A percentile compares a stretch with the other conserved stretches of the same genome.
phyloP scores from a whole-genome alignment of 2,888 invertebrate genomes.

The Mylabris sibirica region DNA sequence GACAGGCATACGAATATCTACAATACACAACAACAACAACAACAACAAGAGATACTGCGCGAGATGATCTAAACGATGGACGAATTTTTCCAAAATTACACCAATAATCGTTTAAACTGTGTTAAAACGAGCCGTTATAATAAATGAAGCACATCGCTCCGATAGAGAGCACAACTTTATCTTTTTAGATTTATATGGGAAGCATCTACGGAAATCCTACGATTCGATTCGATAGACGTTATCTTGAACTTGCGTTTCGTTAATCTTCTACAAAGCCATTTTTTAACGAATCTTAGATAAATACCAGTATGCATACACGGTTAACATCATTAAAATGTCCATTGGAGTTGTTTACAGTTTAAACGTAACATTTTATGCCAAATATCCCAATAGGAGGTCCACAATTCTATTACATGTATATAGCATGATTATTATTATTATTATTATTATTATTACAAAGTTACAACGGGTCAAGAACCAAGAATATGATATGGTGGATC shows the following conservation, averaged over 20 bases:
- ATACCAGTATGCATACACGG: not conserved
- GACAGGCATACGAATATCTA: constrained; percentile 12
- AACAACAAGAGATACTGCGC: too few species aligned
- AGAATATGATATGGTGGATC: too few species aligned
- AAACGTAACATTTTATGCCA: constrained; percentile 36
- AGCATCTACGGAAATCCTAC: too few species aligned
- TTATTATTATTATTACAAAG: not conserved
- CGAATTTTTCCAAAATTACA: constrained; percentile 6
- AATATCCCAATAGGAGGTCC: constrained; percentile 32
- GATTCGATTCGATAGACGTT: not conserved
- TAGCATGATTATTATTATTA: not conserved
- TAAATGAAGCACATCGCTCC: constrained; percentile 14
- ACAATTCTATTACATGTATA: constrained; percentile 29
- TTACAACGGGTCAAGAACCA: not conserved
- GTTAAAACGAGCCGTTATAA: constrained; percentile 9
- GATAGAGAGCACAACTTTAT: not conserved
- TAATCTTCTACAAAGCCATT: not conserved
- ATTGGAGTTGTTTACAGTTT: constrained; percentile 31
- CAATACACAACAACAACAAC: too few species aligned
- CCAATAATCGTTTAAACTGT: constrained; percentile 16
- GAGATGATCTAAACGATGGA: too few species aligned
- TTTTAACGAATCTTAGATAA: not conserved
- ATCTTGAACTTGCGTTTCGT: not conserved
- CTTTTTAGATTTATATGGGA: not conserved
- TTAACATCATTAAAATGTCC: constrained; percentile 29